Conservation (phyloP, 2,888 invertebrate genomes). For the Amphimallon solstitiale region DNA sequence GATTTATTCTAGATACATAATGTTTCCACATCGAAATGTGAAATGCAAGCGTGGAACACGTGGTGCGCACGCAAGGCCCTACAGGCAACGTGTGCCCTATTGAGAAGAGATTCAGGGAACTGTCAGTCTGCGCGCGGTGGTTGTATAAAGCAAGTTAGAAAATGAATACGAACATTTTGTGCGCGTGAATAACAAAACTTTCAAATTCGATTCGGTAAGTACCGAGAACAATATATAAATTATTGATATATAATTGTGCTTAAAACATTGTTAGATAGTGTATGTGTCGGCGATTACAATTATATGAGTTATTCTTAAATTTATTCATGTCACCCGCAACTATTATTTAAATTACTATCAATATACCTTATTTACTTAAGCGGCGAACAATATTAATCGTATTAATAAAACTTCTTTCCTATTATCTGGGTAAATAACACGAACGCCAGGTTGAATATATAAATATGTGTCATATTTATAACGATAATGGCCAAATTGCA, state of each 20-base stretch:
- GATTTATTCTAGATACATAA: not conserved
- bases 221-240: not conserved
- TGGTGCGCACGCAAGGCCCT: constrained; percentile 60
- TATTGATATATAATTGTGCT: not conserved
- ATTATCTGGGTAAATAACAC: constrained; percentile 15
- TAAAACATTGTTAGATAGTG: not conserved
- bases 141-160: constrained; percentile 48
- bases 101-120: constrained; percentile 47
- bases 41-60: constrained; percentile 51
- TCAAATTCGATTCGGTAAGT: constrained; percentile 41
- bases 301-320: no score
- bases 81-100: constrained; percentile 55
- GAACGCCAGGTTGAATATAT: constrained; percentile 14
- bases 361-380: not conserved
- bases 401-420: constrained; percentile 8
- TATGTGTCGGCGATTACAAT: not conserved
- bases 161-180: constrained; percentile 46
- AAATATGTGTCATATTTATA: constrained; percentile 30
- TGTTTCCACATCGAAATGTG: constrained; percentile 2
- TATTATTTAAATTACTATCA: not conserved
- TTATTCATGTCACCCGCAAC: no score
- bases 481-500: constrained; percentile 37
- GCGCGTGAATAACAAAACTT: constrained; percentile 40
- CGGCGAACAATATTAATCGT: constrained; percentile 2
- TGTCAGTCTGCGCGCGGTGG: constrained; percentile 57